phyloP scores from a whole-genome alignment of 2,113 vertebrate species.

The Dermatemys mawii region DNA sequence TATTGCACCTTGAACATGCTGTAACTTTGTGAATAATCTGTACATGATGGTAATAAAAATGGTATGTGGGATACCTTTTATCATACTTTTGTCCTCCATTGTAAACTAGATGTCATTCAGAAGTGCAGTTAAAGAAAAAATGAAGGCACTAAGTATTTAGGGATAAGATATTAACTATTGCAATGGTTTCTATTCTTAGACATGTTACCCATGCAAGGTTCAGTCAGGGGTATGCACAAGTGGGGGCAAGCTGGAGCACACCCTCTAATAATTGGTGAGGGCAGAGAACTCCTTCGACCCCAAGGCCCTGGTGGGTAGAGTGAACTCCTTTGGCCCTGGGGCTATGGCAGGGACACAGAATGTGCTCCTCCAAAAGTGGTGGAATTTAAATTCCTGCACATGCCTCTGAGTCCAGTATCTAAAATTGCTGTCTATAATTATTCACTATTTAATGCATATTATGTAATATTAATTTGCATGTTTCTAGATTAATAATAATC shows the following conservation, averaged over 20 bases:
- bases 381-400: no score
- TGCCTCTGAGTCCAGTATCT: neutral
- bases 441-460: neutral
- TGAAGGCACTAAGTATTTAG: conserved; percentile 37
- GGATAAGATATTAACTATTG: neutral
- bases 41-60: conserved; percentile 51
- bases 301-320: no score
- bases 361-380: no score
- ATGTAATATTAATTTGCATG: neutral
- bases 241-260: no score
- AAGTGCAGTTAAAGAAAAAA: conserved; percentile 59
- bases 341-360: no score
- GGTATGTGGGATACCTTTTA: conserved; percentile 43
- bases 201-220: neutral
- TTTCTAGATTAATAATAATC: neutral
- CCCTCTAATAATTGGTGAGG: no score
- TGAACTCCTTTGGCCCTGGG: no score
- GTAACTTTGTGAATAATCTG: conserved; percentile 54
- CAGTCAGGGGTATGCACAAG: no score
- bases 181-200: conserved; percentile 22
- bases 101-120: conserved; percentile 47
- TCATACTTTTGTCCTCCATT: conserved; percentile 54
- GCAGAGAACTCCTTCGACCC: no score
- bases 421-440: neutral
- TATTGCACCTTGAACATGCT: conserved; percentile 51